Base-by-base conservation (phyloP, 2,113 vertebrate genomes). In the Talpa occidentalis region DNA sequence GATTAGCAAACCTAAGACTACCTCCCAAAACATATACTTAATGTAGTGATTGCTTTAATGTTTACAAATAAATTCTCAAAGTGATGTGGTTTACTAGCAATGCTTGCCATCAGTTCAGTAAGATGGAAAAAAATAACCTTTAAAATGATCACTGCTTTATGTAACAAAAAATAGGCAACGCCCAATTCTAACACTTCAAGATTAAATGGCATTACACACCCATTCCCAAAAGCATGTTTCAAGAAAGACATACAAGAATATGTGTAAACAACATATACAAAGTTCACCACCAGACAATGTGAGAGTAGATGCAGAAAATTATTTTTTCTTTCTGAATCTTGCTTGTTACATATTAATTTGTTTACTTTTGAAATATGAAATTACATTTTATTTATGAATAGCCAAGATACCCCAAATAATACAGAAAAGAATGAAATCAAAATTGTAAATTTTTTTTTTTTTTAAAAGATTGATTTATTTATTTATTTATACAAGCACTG, bases 301-400 rank as follows among this genome's bases (percentile, higher is more conserved):
- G 37, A 62, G 0, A 67, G 15, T 37, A 86, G 32, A 74, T 26
- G 10, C 4, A 64, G 37, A 49, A 74, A 85, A 88, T 17, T 73
- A 37, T 24, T 40, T 73, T 77, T 83, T 62, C 54, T 78, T 89
- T 94, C 59, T 85, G 14, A 5, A 92, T 30, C 40, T 67, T 91
- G 26, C n/a, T 87, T 82, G 90, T 72, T 73, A n/a, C n/a, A 28
- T 44, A 74, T 56, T 30, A 73, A 69, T 59, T 89, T 76, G 84
- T 54, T 17, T 54, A 76, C 21, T 81, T 96, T 62, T 82, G 8
- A 93, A 94, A 88, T 74, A 67, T 24, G 26, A 87, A 80, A 77
- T 49, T 47, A 69, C 14, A 44, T 3, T 0, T 88, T 66, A 40
- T 73, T 76, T 88, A 69, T 3, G 66, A 10, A 83, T 1, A 76